Conservation (phyloP, 2,888 invertebrate species). For the Orthonevra nobilis region DNA sequence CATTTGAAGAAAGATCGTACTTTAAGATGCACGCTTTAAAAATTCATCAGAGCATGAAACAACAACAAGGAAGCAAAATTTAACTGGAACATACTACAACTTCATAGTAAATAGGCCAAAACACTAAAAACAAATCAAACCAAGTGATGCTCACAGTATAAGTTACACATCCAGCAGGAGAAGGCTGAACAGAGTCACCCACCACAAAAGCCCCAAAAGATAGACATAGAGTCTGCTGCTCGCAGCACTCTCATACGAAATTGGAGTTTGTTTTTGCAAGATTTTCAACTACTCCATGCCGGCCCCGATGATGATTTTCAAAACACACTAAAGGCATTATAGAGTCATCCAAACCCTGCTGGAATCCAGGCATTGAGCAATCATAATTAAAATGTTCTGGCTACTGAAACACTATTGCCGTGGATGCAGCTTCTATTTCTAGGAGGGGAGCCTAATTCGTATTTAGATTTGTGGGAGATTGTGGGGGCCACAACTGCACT, state of each 20-base stretch:
- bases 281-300: constrained; percentile 40
- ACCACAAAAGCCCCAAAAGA: background rate
- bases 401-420: constrained; percentile 35
- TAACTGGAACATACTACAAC: constrained; percentile 8
- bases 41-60: constrained; percentile 18
- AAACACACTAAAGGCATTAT: background rate
- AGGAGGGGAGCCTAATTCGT: constrained; percentile 23
- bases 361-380: constrained; percentile 44
- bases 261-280: constrained; percentile 39
- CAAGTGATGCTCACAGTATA: background rate
- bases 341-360: constrained; percentile 1
- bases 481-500: background rate
- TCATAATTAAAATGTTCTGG: constrained; percentile 68
- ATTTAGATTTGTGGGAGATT: constrained; percentile 12
- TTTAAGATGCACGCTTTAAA: background rate
- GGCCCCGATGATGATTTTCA: background rate
- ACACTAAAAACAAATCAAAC: constrained; percentile 36
- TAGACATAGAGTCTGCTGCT: constrained; percentile 29
- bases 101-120: constrained; percentile 49
- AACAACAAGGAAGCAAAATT: constrained; percentile 54
- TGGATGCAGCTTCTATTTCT: constrained; percentile 7
- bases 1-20: background rate
- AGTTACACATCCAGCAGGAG: background rate
- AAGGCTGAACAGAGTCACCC: constrained; percentile 13
- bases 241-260: background rate